These are phyloP conservation scores for Epinephelus awoara DNA, from an alignment of 2,797 vertebrate species.

Conservation along the genomic window DNA sequence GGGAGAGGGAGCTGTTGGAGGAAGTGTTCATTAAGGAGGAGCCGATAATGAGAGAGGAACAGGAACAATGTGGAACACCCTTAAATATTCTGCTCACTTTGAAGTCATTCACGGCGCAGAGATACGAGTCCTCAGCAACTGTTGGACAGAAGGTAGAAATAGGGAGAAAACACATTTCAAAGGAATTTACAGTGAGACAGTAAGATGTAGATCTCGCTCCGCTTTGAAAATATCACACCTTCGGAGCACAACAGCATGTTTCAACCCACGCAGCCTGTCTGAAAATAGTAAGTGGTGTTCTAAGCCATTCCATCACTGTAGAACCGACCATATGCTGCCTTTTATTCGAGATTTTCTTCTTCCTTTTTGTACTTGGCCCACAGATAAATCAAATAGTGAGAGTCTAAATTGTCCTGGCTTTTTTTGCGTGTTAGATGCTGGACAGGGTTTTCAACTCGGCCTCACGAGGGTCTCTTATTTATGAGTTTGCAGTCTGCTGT, in stretches of 20 bases:
- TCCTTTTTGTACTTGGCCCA: constrained; percentile 45
- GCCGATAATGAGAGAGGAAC: constrained; percentile 51
- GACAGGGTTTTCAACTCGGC: constrained; percentile 44
- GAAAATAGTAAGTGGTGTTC: constrained; percentile 79
- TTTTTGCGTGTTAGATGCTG: constrained; percentile 41
- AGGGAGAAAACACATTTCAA: constrained; percentile 56
- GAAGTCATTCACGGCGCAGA: constrained; percentile 50
- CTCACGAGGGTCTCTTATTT: constrained; percentile 66
- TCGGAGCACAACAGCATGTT: constrained; percentile 80
- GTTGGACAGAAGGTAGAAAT: constrained; percentile 63
- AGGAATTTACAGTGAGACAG: constrained; percentile 66
- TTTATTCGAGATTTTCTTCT: constrained; percentile 55
- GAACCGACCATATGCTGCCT: constrained; percentile 72
- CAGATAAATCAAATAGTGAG: constrained; percentile 52
- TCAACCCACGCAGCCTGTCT: constrained; percentile 80
- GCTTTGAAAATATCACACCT: constrained; percentile 84
- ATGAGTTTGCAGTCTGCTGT: constrained; percentile 52
- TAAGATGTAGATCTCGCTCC: constrained; percentile 65
- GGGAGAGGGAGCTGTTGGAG: constrained; percentile 15
- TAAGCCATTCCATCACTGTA: constrained; percentile 59
- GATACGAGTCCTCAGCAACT: constrained; percentile 27
- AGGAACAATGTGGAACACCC: constrained; percentile 28
- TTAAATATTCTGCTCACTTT: constrained; percentile 57
- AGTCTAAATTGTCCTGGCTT: constrained; percentile 40
- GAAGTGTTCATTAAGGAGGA: constrained; percentile 52